Base-by-base conservation (phyloP, 2,797 vertebrate genomes). In the Pogoniulus pusillus region DNA sequence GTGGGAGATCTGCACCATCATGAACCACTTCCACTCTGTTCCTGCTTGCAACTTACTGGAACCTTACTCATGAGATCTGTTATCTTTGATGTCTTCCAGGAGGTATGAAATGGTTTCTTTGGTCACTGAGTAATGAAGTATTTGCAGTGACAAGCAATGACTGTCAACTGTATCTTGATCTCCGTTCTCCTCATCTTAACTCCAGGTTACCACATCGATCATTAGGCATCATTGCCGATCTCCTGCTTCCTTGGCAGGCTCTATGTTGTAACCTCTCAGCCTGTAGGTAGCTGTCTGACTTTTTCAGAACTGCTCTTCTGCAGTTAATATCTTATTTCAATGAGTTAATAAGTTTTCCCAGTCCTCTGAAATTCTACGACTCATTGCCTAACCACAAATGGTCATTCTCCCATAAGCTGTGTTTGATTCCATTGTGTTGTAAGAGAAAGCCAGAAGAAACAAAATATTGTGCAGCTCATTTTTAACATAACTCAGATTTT, bases 371-470 rank as follows among this genome's bases (percentile, higher is more conserved):
- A 97, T 95, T 83, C 93, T 94, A 93, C 39, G 94, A 95, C 98
- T 98, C 96, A 90, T 91, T 97, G 97, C 93, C 93, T 97, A 97
- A 97, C 97, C 97, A 96, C 96, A 96, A 92, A 96, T 98, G 98
- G 97, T 98, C 97, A 96, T 97, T 96, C 94, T 96, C 95, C 93
- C 95, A 71, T 95, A 93, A 96, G 94, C 29, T 91, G 87, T 96
- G 89, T 95, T 96, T 97, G 90, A 96, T 89, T 96, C 95, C 91
- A 94, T 96, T 97, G 94, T 97, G 94, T 96, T 96, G 96, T 87
- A 93, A 83, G 88, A 93, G 87, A 95, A 91, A 95, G 84, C 16
- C 85, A 95, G 75, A 95, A 95, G 95, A 95, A 92, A 85, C 88
- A 87, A 89, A 96, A 95, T 86, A 71, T 26, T 84, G 92, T 69